A percentile compares a stretch with the other conserved stretches of the same genome.
Evolutionary conservation across 1,140 invertebrate species (phyloP).

Genomic region (Drosophila burlai): DNA sequence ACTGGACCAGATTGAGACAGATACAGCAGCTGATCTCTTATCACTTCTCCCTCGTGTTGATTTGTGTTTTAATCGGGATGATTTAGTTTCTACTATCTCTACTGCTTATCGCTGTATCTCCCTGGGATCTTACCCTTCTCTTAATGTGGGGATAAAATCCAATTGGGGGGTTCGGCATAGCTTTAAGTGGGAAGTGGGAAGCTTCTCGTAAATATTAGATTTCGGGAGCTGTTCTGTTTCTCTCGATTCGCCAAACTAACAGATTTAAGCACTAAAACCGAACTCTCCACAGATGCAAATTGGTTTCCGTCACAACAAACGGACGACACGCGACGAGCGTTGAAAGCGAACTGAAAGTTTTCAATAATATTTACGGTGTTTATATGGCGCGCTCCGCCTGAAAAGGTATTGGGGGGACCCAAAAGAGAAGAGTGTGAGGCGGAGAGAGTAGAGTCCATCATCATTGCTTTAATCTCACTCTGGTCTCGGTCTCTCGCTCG

Average conservation of each 20-base stretch:
- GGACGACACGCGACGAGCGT: conserved; percentile 61
- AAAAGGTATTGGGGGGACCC: conserved; percentile 7
- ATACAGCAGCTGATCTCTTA: background rate
- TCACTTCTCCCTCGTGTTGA: background rate
- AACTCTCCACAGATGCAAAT: conserved; percentile 14
- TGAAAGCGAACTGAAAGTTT: conserved; percentile 76
- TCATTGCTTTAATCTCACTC: conserved; percentile 14
- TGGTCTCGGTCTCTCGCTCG: conserved; percentile 13
- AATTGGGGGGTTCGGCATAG: conserved; percentile 74
- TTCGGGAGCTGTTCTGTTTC: background rate
- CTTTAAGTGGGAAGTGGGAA: background rate
- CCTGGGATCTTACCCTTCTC: conserved; percentile 62
- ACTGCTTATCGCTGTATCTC: background rate
- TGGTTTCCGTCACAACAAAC: conserved; percentile 34
- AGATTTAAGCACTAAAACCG: conserved; percentile 1
- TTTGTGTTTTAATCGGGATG: background rate
- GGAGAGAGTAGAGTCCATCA: conserved; percentile 15
- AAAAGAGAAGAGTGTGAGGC: conserved; percentile 16
- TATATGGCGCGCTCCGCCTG: conserved; percentile 55
- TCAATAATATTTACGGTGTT: conserved; percentile 75
- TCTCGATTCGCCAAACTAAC: conserved; percentile 6
- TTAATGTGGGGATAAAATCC: conserved; percentile 76
- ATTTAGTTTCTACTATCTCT: background rate
- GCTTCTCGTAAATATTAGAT: background rate
- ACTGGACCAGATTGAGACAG: conserved; percentile 4